phyloP scores from a whole-genome alignment of 2,113 vertebrate genomes.

The Gymnogyps californianus region DNA sequence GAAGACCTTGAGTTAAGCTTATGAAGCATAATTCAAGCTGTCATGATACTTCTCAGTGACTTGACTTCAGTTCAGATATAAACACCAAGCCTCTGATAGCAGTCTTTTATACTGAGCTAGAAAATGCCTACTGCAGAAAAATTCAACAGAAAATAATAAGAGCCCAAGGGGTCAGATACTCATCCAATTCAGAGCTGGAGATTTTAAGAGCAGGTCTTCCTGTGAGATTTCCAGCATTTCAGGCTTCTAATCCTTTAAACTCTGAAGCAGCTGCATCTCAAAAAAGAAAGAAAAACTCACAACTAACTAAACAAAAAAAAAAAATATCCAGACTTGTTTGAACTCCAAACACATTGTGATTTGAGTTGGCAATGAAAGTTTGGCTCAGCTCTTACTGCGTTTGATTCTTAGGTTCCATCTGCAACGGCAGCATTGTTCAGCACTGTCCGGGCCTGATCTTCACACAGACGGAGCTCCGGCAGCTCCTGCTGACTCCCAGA shows the following conservation, averaged over 20 bases:
- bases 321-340: not conserved
- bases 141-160: not conserved
- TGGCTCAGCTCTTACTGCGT: not conserved
- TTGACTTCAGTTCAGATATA: not conserved
- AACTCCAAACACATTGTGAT: not conserved
- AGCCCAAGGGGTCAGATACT: not conserved
- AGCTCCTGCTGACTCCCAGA: not conserved
- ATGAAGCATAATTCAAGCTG: not conserved
- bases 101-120: not conserved
- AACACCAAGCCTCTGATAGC: not conserved
- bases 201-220: not conserved
- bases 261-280: not conserved
- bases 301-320: not conserved
- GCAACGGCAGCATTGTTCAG: not conserved
- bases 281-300: not conserved
- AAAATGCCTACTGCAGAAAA: not conserved
- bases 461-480: not conserved
- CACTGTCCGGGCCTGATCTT: not conserved
- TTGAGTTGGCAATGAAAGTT: not conserved
- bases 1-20: not conserved
- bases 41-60: not conserved
- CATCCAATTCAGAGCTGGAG: not conserved
- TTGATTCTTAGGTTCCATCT: not conserved
- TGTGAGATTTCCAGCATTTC: not conserved
- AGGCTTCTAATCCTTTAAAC: not conserved